Evolutionary conservation across 2,888 invertebrate species (phyloP).

Genomic region (Ectropis crepuscularia): DNA sequence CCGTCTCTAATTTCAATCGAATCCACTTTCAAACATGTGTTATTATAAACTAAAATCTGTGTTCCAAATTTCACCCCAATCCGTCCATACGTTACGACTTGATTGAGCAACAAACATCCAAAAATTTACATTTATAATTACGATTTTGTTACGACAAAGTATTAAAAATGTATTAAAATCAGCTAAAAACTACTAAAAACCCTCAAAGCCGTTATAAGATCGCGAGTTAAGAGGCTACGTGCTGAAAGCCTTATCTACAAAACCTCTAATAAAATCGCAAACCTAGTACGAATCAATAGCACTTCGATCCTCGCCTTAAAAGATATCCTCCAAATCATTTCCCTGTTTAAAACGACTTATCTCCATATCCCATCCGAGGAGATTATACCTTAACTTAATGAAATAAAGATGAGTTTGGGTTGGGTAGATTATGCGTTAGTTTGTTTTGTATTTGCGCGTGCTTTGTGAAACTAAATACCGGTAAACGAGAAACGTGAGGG

Average conservation of each 20-base stretch:
- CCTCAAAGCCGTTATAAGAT: slow-evolving; percentile 17
- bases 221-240: slow-evolving; percentile 31
- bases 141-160: not conserved
- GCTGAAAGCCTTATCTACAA: slow-evolving; percentile 32
- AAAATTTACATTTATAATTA: not conserved
- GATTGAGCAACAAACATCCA: no score
- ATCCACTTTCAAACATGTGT: no score
- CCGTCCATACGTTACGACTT: no score
- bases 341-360: slow-evolving; percentile 1
- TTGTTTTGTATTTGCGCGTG: slow-evolving; percentile 1
- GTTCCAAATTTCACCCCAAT: no score
- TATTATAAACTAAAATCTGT: no score
- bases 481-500: slow-evolving; percentile 30
- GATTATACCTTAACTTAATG: not conserved
- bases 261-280: slow-evolving; percentile 39
- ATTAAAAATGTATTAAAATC: not conserved
- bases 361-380: slow-evolving; percentile 1
- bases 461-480: slow-evolving; percentile 32
- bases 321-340: slow-evolving; percentile 29
- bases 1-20: no score
- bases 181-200: slow-evolving; percentile 5
- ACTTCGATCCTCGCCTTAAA: slow-evolving; percentile 23
- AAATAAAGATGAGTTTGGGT: slow-evolving; percentile 8
- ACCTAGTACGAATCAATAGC: slow-evolving; percentile 41
- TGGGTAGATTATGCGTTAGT: not conserved